Evolutionary conservation across 2,113 vertebrate genomes (phyloP), one percentile per base, ranked within the genome.

Genomic region (Ailurus styani): DNA sequence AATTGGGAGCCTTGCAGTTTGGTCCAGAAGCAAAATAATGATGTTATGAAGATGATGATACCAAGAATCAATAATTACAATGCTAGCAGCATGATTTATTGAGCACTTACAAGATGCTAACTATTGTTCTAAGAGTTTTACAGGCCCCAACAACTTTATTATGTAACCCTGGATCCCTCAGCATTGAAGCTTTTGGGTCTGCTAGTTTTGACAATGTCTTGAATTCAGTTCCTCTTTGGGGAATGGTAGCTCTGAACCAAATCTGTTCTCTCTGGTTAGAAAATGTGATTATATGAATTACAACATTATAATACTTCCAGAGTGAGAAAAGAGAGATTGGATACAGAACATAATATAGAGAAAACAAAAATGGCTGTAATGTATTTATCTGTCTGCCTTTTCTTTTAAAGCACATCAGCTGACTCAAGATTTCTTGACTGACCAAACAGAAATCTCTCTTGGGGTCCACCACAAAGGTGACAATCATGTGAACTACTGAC

Each of bases 401-500:
- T 60, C n/a, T 90, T 83, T 57, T 37, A 72, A 75, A 92, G 1
- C 15, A 87, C 23, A 42, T 27, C 0, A 0, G 7, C 6, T 20
- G 64, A 84, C 68, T 79, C 14, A 78, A 7, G 45, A 75, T 68
- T 87, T 37, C 29, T 70, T 83, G 54, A 78, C 27, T 8, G 82
- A 91, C 45, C 47, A 66, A 45, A 50, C 1, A 75, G 2, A 83
- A 78, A 27, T 66, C 68, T 91, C 0, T 40, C 96, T 83, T 91
- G 27, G 18, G 45, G 37, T 88, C 93, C 89, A 70, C 97, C 95
- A 99, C 97, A 42, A 96, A 98, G 52, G 93, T 97, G 98, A 98
- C 97, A 97, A 95, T 17, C 66, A 31, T 95, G 95, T 94, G 96
- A 98, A 98, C 96, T 88, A 72, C 96, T 98, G 98, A 91, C 96